Base-by-base conservation (phyloP, 37 sponge, comb jelly and placozoan genomes). In the Ephydatia muelleri region DNA sequence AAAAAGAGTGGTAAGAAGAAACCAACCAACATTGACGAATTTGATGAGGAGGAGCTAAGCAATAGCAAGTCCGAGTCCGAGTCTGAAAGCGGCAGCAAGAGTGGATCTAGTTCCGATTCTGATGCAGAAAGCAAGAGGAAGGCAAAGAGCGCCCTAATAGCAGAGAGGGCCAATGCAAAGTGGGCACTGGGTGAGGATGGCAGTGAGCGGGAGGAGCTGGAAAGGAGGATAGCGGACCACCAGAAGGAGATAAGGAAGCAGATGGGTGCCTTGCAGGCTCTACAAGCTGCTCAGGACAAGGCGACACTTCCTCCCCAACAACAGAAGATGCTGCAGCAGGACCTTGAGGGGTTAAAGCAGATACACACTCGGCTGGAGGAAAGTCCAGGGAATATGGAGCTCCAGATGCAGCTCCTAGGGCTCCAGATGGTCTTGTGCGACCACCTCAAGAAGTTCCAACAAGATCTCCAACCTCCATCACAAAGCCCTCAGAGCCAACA, bases 371-470 rank as follows among this genome's bases (percentile, higher is more conserved):
- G 27, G 40, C 86, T 79, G 2, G 70, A 86, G 57, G 71, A 86
- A 32, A 70, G 48, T 11, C 87, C 83, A 26, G 89, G 79, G 0
- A 67, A 86, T 35, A 67, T 33, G 23, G 75, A 37, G 21, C 30
- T 93, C 2, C 93, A 88, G 34, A 79, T 83, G 38, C 83, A 86
- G 72, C 72, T 93, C 2, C 57, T 93, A 78, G 80, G 83, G 8
- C 93, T 89, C 38, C 93, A 93, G 74, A 84, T 86, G 87, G 69
- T 86, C 23, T 87, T 93, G 12, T 69, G 65, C 75, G 87, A 89
- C 28, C 93, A 93, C 29, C 80, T 93, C 39, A 85, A 49, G 14
- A 87, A 89, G 68, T 67, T 86, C 32, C 79, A 85, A 49, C 68
- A 81, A 38, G 36, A 65, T 5, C 71, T 90, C 5, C 48, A 49